Evolutionary conservation across 1,140 invertebrate species (phyloP), one percentile per base, ranked within the genome.

Genomic region (Phymorhynchus buccinoides): DNA sequence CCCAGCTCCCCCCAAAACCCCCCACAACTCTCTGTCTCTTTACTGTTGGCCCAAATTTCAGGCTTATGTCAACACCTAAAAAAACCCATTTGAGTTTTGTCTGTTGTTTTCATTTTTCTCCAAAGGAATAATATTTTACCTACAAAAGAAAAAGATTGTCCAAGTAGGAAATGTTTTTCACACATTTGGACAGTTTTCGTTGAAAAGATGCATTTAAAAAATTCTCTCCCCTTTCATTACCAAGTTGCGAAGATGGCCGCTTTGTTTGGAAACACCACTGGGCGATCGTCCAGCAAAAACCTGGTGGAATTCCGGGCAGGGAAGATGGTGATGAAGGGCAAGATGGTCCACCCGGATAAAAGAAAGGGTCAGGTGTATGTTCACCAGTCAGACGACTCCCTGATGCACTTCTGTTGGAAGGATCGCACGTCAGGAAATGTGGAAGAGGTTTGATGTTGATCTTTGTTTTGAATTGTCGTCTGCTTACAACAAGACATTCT

Each of bases 361-460:
- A 96, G 98, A 88, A 99, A 99, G 94, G 98, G 98, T 22, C 93
- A 97, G 35, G 94, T 99, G 2, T 99, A 98, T 93, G 95, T 99
- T 84, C 97, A 98, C 92, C 93, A 99, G 91, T 96, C 97, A 37
- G 98, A 99, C 86, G 99, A 99, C 94, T 97, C 97, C 14, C 94
- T 99, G 37, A 98, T 98, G 96, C 98, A 99, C 94, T 98, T 99
- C 91, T 99, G 97, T 93, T 99, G 98, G 98, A 99, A 99, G 94
- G 98, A 99, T 94, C 95, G 98, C 66, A 95, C 96, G 62, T 96
- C 96, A 73, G 96, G 96, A 82, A 94, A 94, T 27, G 94, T 96
- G 52, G 96, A 97, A 94, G 96, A 97, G 94, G 96, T 41, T n/a
- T n/a, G n/a, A n/a, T n/a, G n/a, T n/a, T n/a, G n/a, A n/a, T n/a